Evolutionary conservation across 2,888 invertebrate genomes (phyloP), one percentile per base, ranked within the genome.

Genomic region (Brenthis ino): DNA sequence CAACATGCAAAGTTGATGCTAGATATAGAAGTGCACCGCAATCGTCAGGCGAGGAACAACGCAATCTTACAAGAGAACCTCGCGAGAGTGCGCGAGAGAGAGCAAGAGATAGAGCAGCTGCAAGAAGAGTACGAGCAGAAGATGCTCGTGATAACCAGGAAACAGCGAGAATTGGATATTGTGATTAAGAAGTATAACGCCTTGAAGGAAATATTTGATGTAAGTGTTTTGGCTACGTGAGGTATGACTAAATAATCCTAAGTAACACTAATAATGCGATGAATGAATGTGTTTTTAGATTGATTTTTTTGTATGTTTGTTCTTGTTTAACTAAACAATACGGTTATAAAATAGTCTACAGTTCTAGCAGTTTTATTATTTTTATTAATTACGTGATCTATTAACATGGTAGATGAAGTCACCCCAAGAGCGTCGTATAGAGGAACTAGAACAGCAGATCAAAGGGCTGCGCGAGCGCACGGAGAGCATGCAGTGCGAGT

Each of bases 401-500:
- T 54, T 24, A 11, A 48, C 24, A 48, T 20, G 33, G 5, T 20
- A 91, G 92, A 68, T 82, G 77, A 89, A 90, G 71, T 89, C 92
- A 0, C 95, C 95, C 0, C 89, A 94, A 78, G 95, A 96, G 81
- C 82, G 94, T 50, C 94, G 95, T 82, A 95, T 97, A 24, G 92
- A 91, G 6, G 93, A 94, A 70, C 77, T 96, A 72, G 96, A 96
- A 80, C 94, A 94, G 76, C 93, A 93, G 68, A 95, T 97, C 67
- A 93, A 93, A 56, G 87, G 94, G 28, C 85, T 94, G 2, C 94
- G 95, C 57, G 93, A 93, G 70, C 94, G 94, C 77, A 95, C 95
- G 16, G 94, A 95, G 76, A 86, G 93, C 61, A 84, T 95, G 77
- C 96, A 97, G 83, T 94, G 95, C 75, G 95, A 95, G 82, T 97